Evolutionary conservation across 2,888 invertebrate species (phyloP), one percentile per base, ranked within the genome.

Genomic region (Unio delphinus): DNA sequence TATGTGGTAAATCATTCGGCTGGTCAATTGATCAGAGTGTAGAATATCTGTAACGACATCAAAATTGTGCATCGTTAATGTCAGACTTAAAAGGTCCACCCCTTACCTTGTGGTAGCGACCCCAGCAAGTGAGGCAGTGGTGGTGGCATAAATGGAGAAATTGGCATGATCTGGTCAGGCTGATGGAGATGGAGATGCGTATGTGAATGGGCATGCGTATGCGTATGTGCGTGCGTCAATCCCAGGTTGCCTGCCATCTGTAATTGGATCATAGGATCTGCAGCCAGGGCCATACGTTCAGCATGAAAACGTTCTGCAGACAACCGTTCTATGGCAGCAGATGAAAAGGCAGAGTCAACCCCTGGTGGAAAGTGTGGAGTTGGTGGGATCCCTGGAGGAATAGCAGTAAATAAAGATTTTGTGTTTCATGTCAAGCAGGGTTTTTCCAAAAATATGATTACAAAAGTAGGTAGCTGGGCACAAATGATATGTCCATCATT

Each of bases 131-230:
- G 81, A 62, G 70, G 28, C 55, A 76, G 64, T 45, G 72, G 72
- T 61, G 67, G 70, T 56, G 74, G 74, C 23, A 64, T 68, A 45
- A 55, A 72, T 58, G 72, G 70, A 55, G 59, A 68, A 45, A 28
- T 74, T 54, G 72, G 77, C 30, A 72, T 72, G 54, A 59, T 74
- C 69, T 67, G 73, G 57, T 82, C 82, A 63, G 79, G 83, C 64
- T 84, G 84, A 73, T 87, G 94, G 82, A 94, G 92, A 92, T 95
- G 95, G 83, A 95, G 93, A 92, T 95, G 95, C 83, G 95, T 94
- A 92, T 95, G 95, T 86, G 96, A 95, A 92, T 96, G 96, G 88
- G 96, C 95, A 91, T 96, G 96, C 83, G 96, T 95, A 92, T 96
- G 96, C 88, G 95, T 95, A 91, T 96, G 96, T n/a, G 83, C 81